Base-by-base conservation (phyloP, 2,113 vertebrate species). In the Galemys pyrenaicus region DNA sequence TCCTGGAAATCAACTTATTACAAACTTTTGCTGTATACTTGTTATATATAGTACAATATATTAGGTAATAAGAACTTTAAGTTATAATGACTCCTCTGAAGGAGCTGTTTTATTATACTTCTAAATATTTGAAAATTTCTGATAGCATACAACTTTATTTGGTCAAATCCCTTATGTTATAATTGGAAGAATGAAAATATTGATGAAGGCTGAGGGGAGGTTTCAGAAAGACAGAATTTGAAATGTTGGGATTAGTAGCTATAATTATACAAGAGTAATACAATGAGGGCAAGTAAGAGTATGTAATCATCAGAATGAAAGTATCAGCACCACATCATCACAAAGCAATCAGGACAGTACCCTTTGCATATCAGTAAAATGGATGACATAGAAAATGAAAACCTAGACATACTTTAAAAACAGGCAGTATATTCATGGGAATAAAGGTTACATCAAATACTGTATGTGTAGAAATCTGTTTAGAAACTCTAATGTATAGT, bases 81-180 rank as follows among this genome's bases (percentile, higher is more conserved):
- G 11, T 37, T 74, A 22, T 65, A 28, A 46, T 65, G 22, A 3
- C 65, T 83, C 89, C 44, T 68, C 81, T 94, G 89, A n/a, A 32
- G 74, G 10, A 17, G 68, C 75, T 90, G 28, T n/a, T 74, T 24
- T 62, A 70, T 88, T 84, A n/a, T n/a, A 49, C n/a, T 60, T 80
- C 75, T 35, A 94, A 93, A 75, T 94, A 87, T 64, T 73, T 84
- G 64, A 73, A 77, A 74, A 41, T 82, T 26, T 51, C 28, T 54
- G 94, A 46, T 0, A 58, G 22, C 6, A 91, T 64, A n/a, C 6
- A 20, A 73, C 28, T 77, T n/a, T 37, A 71, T 77, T 84, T 58
- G n/a, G 35, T 58, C 51, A 49, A 58, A 16, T 87, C 7, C 44
- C 20, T 35, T 83, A 80, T 79, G 32, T 12, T 56, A 20, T 16